Evolutionary conservation across 2,888 invertebrate species (phyloP), one percentile per base, ranked within the genome.

Genomic region (Polietes domitor): DNA sequence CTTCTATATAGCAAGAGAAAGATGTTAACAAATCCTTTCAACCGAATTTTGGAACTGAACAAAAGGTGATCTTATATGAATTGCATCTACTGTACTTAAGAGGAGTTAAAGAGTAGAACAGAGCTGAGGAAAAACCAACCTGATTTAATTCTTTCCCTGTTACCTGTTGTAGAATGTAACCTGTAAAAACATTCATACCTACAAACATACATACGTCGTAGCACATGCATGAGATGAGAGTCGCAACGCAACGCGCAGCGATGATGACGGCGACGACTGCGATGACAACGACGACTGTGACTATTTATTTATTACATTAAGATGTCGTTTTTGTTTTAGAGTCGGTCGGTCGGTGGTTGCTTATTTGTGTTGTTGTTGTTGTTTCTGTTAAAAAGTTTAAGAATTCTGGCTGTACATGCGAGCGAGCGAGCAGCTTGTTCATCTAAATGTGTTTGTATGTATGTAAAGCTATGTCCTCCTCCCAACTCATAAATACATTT

Each of bases 261-360:
- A 37, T 9, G 43, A 68, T 43, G 21, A 43, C 3, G 68, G 24
- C 68, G 21, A 68, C 37, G 19, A 65, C 37, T 53, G 37, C n/a
- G 26, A 61, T n/a, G 37, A 63, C n/a, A n/a, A 28, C 28, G 24
- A 9, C 19, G 41, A 41, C 41, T 65, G 78, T 78, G 75, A 73
- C 72, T 81, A 84, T 78, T 84, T 81, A 84, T 78, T 84, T 81
- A 81, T 81, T 84, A 61, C 81, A 81, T 84, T 84, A 84, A 84
- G 77, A 84, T 84, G 78, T 77, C 72, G 73, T 58, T 81, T 80
- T 83, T 75, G 47, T 80, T 75, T 78, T 75, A 72, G 41, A 77
- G 70, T 9, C 58, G n/a, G 17, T n/a, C 37, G 37, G 6, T 10
- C 9, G 12, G 4, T 37, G 32, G n/a, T n/a, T 9, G 26, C 5